Evolutionary conservation across 2,888 invertebrate species (phyloP), one percentile per base, ranked within the genome.

Genomic region (Gasteruption jaculator): DNA sequence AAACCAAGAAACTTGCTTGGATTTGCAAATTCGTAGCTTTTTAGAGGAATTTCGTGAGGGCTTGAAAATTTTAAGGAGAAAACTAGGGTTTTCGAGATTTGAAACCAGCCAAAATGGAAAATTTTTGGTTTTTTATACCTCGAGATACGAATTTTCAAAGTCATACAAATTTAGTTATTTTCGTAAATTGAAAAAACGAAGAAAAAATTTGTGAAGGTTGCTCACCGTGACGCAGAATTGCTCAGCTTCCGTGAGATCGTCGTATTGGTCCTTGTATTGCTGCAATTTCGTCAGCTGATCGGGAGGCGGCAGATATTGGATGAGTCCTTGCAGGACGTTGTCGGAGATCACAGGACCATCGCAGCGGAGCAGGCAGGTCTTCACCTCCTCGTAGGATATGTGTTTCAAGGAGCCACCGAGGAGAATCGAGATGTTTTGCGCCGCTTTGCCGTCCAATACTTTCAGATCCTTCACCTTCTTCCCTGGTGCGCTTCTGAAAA

Each of bases 381-480:
- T 83, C 0, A 92, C 88, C 60, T 87, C 85, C 6, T 85, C 84
- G 59, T 89, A 87, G 0, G 83, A 77, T 73, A 90, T 78, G 61
- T 92, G 91, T 58, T 92, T 92, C 26, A 92, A 72, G 0, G 88
- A 85, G 0, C 91, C 91, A n/a, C 86, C 84, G 2, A 91, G 73
- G 2, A 92, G 73, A 49, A 92, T 92, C 11, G 83, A 80, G 14
- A 97, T 81, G 73, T 93, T 96, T 74, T 97, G 96, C 0, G 93
- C 95, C 0, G 91, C 79, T 71, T 96, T 97, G 10, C 85, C 79
- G 71, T 97, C 96, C 10, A 97, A 74, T 1, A 97, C 93, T 64
- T 89, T 88, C 5, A 95, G 76, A 64, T 93, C 91, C 70, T 93
- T 90, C 5, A 86, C 85, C 71, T 94, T 93, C 68, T 92, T 94